Percentiles rank a stretch among this genome's conserved stretches.
These are phyloP conservation scores for Ovibos moschatus DNA, from an alignment of 2,113 vertebrate species.

Conservation along the genomic window DNA sequence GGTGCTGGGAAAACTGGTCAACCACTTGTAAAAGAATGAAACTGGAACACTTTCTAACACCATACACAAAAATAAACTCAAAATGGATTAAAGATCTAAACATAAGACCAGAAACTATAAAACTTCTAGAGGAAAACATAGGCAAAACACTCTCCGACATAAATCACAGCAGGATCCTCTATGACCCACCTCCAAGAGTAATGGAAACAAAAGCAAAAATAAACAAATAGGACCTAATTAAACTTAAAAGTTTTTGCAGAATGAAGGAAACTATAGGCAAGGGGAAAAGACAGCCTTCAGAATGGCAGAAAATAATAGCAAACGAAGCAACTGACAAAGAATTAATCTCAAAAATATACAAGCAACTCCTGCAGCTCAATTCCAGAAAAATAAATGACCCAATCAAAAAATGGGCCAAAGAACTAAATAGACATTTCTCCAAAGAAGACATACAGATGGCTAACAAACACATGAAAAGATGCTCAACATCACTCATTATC, in stretches of 20 bases:
- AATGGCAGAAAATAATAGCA: neutral
- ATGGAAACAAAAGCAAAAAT: no score
- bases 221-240: neutral
- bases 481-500: neutral
- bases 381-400: neutral
- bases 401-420: neutral
- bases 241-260: neutral
- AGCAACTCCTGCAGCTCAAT: neutral
- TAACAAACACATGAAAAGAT: neutral
- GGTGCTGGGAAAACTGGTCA: neutral
- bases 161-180: neutral
- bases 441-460: neutral
- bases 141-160: neutral
- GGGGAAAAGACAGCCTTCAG: no score
- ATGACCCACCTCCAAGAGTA: no score
- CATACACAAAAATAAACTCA: neutral
- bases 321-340: neutral
- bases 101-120: neutral
- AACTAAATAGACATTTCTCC: neutral
- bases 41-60: neutral
- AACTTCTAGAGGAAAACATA: neutral
- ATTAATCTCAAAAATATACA: neutral
- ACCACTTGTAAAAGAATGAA: neutral
- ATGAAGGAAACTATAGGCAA: neutral
- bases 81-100: neutral